These are phyloP conservation scores for Liopterus haemorrhoidalis DNA, from an alignment of 2,888 invertebrate species.

Conservation along the genomic window DNA sequence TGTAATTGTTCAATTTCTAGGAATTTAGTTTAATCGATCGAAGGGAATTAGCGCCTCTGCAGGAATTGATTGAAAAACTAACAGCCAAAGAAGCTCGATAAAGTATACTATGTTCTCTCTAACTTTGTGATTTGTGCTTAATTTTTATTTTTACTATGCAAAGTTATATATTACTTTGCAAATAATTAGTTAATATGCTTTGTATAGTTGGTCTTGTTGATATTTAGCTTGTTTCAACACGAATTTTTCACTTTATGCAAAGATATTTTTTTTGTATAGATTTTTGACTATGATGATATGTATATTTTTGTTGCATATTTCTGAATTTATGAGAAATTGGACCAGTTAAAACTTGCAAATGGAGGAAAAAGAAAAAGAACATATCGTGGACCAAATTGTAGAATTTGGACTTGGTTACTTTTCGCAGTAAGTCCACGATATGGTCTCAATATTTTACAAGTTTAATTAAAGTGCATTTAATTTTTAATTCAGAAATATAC, in stretches of 20 bases:
- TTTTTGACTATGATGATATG: constrained; percentile 1
- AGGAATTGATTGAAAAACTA: constrained; percentile 94
- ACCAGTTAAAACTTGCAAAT: constrained; percentile 24
- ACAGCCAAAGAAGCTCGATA: constrained; percentile 86
- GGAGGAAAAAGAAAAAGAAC: constrained; percentile 25
- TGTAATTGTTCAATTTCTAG: too few relatives aligned
- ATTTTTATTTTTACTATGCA: constrained; percentile 1
- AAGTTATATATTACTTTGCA: background rate
- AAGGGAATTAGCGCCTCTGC: constrained; percentile 91
- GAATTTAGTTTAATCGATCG: constrained; percentile 97
- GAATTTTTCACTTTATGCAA: background rate
- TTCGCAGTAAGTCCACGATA: too few relatives aligned
- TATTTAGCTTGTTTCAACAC: background rate
- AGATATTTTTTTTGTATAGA: constrained; percentile 1
- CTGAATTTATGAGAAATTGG: too few relatives aligned
- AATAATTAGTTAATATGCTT: background rate
- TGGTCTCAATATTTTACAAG: too few relatives aligned
- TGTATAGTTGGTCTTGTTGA: background rate
- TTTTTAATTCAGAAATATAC: too few relatives aligned
- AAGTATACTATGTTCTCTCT: constrained; percentile 38
- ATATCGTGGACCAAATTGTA: constrained; percentile 24
- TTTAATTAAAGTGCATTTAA: too few relatives aligned
- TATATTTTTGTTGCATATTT: too few relatives aligned
- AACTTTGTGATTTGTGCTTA: constrained; percentile 17
- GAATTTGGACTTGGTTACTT: too few relatives aligned